Percentiles rank a stretch among this genome's conserved stretches.
These are phyloP conservation scores for Labroides dimidiatus DNA, from an alignment of 2,797 vertebrate genomes.

Conservation along the genomic window DNA sequence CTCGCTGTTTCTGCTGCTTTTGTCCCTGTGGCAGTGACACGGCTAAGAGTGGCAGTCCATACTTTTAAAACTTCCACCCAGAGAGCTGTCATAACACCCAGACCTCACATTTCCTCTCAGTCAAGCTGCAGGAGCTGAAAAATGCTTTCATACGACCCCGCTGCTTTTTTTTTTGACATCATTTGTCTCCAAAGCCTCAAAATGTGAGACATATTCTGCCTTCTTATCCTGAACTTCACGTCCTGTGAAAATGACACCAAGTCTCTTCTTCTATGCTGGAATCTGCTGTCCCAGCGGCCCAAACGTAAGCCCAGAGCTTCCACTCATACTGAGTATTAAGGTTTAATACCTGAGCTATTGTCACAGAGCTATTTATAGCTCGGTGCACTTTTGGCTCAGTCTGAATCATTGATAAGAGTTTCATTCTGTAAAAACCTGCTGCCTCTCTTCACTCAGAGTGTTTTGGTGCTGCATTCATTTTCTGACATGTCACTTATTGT, in stretches of 20 bases:
- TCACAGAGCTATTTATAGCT: slow-evolving; percentile 22
- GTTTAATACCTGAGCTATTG: slow-evolving; percentile 15
- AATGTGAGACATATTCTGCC: not conserved
- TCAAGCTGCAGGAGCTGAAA: slow-evolving; percentile 2
- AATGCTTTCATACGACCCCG: not conserved
- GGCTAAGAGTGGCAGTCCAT: slow-evolving; percentile 14
- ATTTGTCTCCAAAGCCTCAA: not conserved
- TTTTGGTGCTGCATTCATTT: slow-evolving; percentile 1
- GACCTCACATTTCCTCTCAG: not conserved
- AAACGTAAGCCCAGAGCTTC: not conserved
- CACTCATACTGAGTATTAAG: slow-evolving; percentile 11
- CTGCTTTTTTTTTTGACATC: slow-evolving; percentile 13
- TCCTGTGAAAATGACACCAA: not conserved
- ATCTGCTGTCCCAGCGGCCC: not conserved
- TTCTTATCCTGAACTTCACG: not conserved
- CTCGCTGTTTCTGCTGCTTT: not conserved
- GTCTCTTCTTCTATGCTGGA: slow-evolving; percentile 7
- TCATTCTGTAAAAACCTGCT: slow-evolving; percentile 8
- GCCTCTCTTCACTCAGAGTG: not conserved
- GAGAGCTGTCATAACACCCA: slow-evolving; percentile 10
- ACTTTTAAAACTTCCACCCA: slow-evolving; percentile 17
- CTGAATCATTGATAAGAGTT: slow-evolving; percentile 26
- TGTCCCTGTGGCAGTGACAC: slow-evolving; percentile 9
- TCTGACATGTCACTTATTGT: slow-evolving; percentile 18
- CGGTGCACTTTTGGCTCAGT: slow-evolving; percentile 12